Percentiles rank a stretch among this genome's conserved stretches.
These are phyloP conservation scores for Erythrocercus mccallii DNA, from an alignment of 2,113 vertebrate genomes.

Conservation along the genomic window DNA sequence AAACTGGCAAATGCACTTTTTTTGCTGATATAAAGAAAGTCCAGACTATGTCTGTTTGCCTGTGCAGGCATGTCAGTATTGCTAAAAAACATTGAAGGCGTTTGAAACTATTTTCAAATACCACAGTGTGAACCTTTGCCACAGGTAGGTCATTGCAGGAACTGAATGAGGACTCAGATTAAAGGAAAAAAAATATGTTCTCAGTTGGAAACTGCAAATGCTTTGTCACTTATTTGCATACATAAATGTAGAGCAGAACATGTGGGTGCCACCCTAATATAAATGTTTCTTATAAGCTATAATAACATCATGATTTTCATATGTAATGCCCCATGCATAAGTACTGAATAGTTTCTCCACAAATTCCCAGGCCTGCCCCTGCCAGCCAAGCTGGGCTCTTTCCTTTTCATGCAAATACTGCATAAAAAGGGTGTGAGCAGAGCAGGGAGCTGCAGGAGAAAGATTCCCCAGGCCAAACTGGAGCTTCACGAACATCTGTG, in stretches of 20 bases:
- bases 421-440: neutral
- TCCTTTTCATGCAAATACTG: conserved; percentile 6
- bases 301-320: conserved; percentile 52
- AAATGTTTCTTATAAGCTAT: neutral
- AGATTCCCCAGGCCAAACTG: neutral
- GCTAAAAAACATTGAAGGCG: neutral
- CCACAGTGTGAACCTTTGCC: conserved; percentile 9
- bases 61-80: conserved; percentile 2
- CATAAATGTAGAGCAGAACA: neutral
- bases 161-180: neutral
- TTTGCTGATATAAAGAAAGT: neutral
- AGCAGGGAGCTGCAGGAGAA: neutral
- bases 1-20: neutral
- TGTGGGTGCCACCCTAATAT: conserved; percentile 36
- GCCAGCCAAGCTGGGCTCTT: neutral
- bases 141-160: neutral
- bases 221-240: conserved; percentile 43
- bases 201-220: neutral
- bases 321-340: conserved; percentile 23
- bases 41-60: neutral
- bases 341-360: neutral
- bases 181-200: neutral
- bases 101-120: conserved; percentile 54
- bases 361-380: conserved; percentile 32
- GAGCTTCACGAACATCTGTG: neutral